These are phyloP conservation scores for Garra rufa DNA, from an alignment of 2,113 vertebrate species.

Conservation along the genomic window DNA sequence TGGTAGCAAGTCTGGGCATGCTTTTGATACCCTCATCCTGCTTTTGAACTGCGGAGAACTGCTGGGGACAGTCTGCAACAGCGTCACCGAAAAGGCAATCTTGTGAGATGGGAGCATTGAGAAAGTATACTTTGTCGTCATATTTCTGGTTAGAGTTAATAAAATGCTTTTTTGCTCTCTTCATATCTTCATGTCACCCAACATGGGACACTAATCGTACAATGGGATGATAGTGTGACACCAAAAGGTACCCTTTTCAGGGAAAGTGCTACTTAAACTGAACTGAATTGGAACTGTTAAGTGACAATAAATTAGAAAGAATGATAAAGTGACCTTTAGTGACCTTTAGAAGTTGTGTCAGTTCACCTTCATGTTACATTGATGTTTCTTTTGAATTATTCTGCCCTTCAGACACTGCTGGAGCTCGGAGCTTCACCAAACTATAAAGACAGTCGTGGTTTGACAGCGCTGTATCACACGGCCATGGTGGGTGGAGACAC, in stretches of 20 bases:
- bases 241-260: background rate
- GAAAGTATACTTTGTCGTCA: no score
- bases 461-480: conserved; percentile 92
- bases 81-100: no score
- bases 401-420: conserved; percentile 81
- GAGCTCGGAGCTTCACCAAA: conserved; percentile 92
- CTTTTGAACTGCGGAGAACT: no score
- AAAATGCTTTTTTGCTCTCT: no score
- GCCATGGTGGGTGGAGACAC: conserved; percentile 91
- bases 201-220: no score
- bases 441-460: conserved; percentile 93
- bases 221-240: background rate
- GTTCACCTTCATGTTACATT: background rate
- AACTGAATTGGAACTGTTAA: background rate
- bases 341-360: no score
- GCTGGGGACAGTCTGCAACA: no score
- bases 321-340: background rate
- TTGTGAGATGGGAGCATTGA: no score
- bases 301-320: background rate
- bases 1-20: no score
- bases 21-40: no score
- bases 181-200: no score
- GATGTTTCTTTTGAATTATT: background rate
- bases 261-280: background rate
- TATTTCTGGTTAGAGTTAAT: no score